Percentiles rank a stretch among this genome's conserved stretches.
phyloP scores from a whole-genome alignment of 2,888 invertebrate genomes.

The Punctoribates punctum region DNA sequence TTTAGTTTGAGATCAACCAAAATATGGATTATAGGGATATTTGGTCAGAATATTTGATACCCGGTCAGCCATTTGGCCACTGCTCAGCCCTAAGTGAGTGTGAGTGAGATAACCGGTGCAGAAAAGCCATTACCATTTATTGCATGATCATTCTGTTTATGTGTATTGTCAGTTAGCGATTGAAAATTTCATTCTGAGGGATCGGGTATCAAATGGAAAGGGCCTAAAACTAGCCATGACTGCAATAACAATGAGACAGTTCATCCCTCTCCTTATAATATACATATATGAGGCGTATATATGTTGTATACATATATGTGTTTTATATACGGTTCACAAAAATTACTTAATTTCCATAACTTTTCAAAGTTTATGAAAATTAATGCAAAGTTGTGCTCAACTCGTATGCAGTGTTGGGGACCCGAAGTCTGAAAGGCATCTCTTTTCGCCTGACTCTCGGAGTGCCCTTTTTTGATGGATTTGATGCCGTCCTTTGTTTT shows the following conservation, averaged over 20 bases:
- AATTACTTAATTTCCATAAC: too few relatives aligned
- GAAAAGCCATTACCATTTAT: neutral
- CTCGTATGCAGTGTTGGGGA: too few relatives aligned
- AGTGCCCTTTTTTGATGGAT: too few relatives aligned
- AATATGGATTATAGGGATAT: constrained; percentile 3
- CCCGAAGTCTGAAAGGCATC: too few relatives aligned
- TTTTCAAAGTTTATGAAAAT: too few relatives aligned
- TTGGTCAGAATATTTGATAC: neutral
- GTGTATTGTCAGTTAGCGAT: neutral
- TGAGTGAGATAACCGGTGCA: neutral
- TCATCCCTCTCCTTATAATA: too few relatives aligned
- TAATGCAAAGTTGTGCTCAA: too few relatives aligned
- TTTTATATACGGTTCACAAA: too few relatives aligned
- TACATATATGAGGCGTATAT: too few relatives aligned
- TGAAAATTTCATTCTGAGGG: neutral
- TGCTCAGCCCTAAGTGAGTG: neutral
- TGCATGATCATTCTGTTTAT: neutral
- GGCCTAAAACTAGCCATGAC: neutral
- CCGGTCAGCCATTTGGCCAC: neutral
- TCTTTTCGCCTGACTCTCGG: too few relatives aligned
- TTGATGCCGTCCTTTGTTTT: too few relatives aligned
- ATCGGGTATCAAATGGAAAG: neutral
- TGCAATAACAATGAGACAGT: neutral
- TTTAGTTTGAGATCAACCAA: neutral
- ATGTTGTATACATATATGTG: too few relatives aligned